phyloP scores from a whole-genome alignment of 1,140 invertebrate species.

The Luehdorfia chinensis region DNA sequence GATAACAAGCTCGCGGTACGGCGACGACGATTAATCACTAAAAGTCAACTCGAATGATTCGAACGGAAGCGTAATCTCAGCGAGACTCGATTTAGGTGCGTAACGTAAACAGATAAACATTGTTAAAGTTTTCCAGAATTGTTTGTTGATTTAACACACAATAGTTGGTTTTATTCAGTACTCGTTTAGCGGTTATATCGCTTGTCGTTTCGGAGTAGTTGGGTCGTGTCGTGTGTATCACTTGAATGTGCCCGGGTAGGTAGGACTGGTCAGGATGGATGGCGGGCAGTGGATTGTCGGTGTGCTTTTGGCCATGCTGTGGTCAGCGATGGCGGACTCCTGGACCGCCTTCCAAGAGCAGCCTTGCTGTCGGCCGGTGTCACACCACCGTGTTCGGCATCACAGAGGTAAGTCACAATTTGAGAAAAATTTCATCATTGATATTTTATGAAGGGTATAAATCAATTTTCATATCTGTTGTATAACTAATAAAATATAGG shows the following conservation, averaged over 20 bases:
- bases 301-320: conserved; percentile 46
- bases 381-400: conserved; percentile 65
- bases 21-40: conserved; percentile 57
- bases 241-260: conserved; percentile 44
- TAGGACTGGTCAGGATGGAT: conserved; percentile 39
- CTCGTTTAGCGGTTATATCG: conserved; percentile 34
- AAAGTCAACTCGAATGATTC: conserved; percentile 50
- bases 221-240: conserved; percentile 40
- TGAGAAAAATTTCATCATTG: neutral
- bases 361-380: conserved; percentile 66
- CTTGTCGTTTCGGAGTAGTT: conserved; percentile 21
- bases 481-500: conserved; percentile 3
- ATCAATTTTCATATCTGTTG: neutral
- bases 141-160: conserved; percentile 53
- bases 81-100: conserved; percentile 54
- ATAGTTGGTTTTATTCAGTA: conserved; percentile 38
- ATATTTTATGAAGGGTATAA: neutral
- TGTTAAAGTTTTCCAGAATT: conserved; percentile 59
- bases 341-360: conserved; percentile 73
- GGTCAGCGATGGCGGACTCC: conserved; percentile 54
- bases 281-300: conserved; percentile 43
- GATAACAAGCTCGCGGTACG: conserved; percentile 52
- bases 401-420: conserved; percentile 71
- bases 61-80: conserved; percentile 53
- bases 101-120: conserved; percentile 68